Conservation (phyloP, 2,888 invertebrate genomes). For the Acleris emargana region DNA sequence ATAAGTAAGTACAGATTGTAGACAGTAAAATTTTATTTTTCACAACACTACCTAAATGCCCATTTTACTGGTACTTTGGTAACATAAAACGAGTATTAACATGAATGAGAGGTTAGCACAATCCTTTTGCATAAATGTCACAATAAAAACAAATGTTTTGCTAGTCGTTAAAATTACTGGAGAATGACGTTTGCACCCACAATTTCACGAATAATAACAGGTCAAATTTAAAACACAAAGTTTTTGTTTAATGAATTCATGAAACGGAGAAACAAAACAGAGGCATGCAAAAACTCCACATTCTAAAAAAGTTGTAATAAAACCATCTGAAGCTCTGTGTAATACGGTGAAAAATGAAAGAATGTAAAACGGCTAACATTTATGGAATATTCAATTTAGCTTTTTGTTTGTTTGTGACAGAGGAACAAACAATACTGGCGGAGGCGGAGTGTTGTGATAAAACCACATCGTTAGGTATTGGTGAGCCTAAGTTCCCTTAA, state of each 20-base stretch:
- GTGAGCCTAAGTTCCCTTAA: no score
- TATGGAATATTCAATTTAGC: constrained; percentile 55
- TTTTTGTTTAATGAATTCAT: constrained; percentile 65
- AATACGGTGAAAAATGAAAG: constrained; percentile 68
- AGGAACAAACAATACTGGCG: constrained; percentile 13
- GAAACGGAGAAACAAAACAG: constrained; percentile 63
- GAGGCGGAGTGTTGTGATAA: constrained; percentile 16
- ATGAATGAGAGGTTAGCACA: neutral
- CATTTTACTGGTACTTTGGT: neutral
- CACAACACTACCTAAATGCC: neutral
- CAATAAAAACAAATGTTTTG: constrained; percentile 15
- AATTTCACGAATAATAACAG: constrained; percentile 52
- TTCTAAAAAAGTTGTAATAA: constrained; percentile 70
- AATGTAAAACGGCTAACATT: constrained; percentile 67
- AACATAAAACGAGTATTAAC: neutral
- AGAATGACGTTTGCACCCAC: constrained; percentile 37
- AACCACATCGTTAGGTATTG: neutral
- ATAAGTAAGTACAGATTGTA: no score
- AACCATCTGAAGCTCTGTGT: constrained; percentile 68
- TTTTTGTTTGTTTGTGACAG: constrained; percentile 39
- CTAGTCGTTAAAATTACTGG: constrained; percentile 14
- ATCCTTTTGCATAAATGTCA: constrained; percentile 10
- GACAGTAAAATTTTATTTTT: neutral
- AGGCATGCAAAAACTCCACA: constrained; percentile 65
- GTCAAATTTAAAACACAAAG: constrained; percentile 56